Percentiles rank a stretch among this genome's conserved stretches.
Conservation (phyloP, 1,140 invertebrate species). For the Harlomillsia oculata region DNA sequence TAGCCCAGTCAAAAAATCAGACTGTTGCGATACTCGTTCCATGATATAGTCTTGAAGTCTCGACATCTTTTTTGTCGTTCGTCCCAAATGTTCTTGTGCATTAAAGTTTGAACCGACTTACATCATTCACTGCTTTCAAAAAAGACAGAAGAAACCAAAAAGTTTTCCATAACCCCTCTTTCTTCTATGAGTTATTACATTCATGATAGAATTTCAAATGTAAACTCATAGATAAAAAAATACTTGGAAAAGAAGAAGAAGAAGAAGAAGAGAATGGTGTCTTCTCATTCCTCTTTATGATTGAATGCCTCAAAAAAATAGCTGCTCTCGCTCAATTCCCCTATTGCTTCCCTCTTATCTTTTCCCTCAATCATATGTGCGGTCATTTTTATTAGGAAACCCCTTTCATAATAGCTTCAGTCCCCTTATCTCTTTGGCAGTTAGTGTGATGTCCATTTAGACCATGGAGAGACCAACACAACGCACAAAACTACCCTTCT, state of each 20-base stretch:
- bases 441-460: slow-evolving; percentile 35
- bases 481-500: no score
- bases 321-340: slow-evolving; percentile 23
- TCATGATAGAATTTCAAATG: slow-evolving; percentile 36
- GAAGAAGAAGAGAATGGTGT: slow-evolving; percentile 29
- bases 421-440: slow-evolving; percentile 35
- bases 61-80: no score
- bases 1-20: no score
- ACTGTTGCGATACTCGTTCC: no score
- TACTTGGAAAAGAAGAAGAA: no score
- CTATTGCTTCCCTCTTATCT: slow-evolving; percentile 21
- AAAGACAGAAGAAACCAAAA: slow-evolving; percentile 17
- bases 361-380: slow-evolving; percentile 20
- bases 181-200: slow-evolving; percentile 34
- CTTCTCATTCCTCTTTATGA: slow-evolving; percentile 33
- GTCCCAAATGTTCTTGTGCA: no score
- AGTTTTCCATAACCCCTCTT: slow-evolving; percentile 17
- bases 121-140: no score
- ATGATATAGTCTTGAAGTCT: no score
- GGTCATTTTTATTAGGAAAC: slow-evolving; percentile 36
- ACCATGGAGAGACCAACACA: neutral
- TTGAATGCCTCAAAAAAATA: slow-evolving; percentile 33
- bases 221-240: slow-evolving; percentile 33
- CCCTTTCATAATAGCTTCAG: slow-evolving; percentile 30
- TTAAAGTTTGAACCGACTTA: no score